phyloP scores from a whole-genome alignment of 2,113 vertebrate genomes.

The Hoplias malabaricus region DNA sequence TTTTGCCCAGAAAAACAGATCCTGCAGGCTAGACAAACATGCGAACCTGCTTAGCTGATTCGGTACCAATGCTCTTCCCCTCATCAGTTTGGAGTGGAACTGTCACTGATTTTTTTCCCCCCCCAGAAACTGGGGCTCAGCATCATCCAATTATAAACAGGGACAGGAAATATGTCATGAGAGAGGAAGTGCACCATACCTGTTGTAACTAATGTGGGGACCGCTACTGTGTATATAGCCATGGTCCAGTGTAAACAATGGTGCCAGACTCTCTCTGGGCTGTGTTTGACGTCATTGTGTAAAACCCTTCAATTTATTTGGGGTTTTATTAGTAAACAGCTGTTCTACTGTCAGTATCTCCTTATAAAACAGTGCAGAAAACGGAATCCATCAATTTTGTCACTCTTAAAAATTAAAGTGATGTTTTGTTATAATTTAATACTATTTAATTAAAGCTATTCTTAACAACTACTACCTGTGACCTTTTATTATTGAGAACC shows the following conservation, averaged over 20 bases:
- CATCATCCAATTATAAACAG: slow-evolving; percentile 32
- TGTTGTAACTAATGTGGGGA: slow-evolving; percentile 14
- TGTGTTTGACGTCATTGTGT: slow-evolving; percentile 9
- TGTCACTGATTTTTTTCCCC: slow-evolving; percentile 19
- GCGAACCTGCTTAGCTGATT: slow-evolving; percentile 8
- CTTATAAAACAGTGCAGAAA: not conserved
- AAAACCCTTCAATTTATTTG: slow-evolving; percentile 8
- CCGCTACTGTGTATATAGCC: slow-evolving; percentile 1
- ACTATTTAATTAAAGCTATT: slow-evolving; percentile 25
- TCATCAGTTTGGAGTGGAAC: slow-evolving; percentile 16
- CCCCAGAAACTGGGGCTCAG: not conserved
- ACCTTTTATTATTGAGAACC: not conserved
- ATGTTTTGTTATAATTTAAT: slow-evolving; percentile 6
- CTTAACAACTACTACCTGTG: not conserved
- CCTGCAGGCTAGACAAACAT: slow-evolving; percentile 34
- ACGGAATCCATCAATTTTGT: not conserved
- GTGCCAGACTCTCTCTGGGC: not conserved
- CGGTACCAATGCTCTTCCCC: slow-evolving; percentile 7
- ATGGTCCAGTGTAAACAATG: not conserved
- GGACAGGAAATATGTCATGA: slow-evolving; percentile 40
- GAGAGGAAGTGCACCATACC: slow-evolving; percentile 27
- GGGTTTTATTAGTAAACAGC: slow-evolving; percentile 4
- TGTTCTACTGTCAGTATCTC: slow-evolving; percentile 12
- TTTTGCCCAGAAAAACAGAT: slow-evolving; percentile 35
- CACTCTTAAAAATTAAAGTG: not conserved